Conservation (phyloP, 2,113 vertebrate species). For the Tragelaphus imberbis region DNA sequence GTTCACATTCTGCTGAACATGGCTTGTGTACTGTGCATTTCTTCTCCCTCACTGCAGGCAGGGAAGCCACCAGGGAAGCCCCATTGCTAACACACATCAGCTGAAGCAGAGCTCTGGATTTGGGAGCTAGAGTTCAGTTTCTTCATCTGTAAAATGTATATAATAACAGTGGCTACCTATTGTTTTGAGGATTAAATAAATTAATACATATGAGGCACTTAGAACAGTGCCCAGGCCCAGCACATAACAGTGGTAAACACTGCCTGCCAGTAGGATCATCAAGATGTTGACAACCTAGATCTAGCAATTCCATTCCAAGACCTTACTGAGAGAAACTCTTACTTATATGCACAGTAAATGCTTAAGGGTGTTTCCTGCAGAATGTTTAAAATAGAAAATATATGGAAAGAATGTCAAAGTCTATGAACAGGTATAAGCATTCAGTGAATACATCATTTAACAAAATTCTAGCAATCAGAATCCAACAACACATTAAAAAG, state of each 20-base stretch:
- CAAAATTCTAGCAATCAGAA: too few species aligned
- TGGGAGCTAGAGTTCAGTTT: neutral
- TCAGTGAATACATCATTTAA: neutral
- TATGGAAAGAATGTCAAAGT: neutral
- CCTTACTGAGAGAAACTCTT: neutral
- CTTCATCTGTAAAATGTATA: neutral
- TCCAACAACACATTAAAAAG: too few species aligned
- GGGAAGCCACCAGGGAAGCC: neutral
- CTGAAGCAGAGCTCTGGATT: neutral
- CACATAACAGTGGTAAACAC: neutral
- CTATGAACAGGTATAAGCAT: neutral
- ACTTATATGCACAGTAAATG: neutral
- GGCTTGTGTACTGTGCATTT: neutral
- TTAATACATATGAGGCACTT: neutral
- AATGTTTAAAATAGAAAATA: neutral
- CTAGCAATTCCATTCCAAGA: neutral
- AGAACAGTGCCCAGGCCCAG: neutral
- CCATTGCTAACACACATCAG: neutral
- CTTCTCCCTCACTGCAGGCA: neutral
- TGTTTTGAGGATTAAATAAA: neutral
- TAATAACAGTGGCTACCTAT: neutral
- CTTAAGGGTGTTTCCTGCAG: neutral
- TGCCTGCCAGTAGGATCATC: neutral
- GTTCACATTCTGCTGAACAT: neutral
- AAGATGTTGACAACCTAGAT: neutral